Percentiles rank a stretch among this genome's conserved stretches.
Conservation (phyloP, 2,888 invertebrate genomes). For the Xanthostigma xanthostigma region DNA sequence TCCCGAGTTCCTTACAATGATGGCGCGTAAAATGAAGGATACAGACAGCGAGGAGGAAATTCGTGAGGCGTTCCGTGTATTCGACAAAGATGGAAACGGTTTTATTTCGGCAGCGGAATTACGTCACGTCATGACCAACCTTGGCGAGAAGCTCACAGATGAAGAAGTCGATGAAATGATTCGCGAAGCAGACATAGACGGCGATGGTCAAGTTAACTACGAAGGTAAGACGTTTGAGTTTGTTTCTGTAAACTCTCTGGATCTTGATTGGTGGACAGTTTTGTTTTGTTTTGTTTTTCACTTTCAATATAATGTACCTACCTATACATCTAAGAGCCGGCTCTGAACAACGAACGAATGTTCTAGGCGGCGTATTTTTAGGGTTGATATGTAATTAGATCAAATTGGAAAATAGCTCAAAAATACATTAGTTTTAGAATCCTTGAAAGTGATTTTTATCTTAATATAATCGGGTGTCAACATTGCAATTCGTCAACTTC, state of each 20-base stretch:
- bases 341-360: too few species aligned
- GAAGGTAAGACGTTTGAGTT: conserved; percentile 44
- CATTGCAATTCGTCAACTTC: too few species aligned
- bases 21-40: conserved; percentile 99
- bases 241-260: background rate
- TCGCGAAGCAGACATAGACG: conserved; percentile 96
- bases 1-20: conserved; percentile 99
- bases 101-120: conserved; percentile 97
- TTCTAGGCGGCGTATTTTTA: too few species aligned
- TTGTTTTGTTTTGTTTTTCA: too few species aligned
- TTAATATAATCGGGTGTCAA: too few species aligned
- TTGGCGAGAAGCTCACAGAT: conserved; percentile 97
- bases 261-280: too few species aligned
- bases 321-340: too few species aligned
- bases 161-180: conserved; percentile 99
- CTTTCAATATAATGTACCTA: too few species aligned
- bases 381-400: too few species aligned
- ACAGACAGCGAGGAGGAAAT: conserved; percentile 99
- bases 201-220: conserved; percentile 98
- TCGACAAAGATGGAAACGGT: conserved; percentile 99
- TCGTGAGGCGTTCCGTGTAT: conserved; percentile 96
- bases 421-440: too few species aligned
- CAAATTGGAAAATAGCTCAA: too few species aligned
- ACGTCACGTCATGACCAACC: conserved; percentile 99
- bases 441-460: too few species aligned